Evolutionary conservation across 2,113 vertebrate species (phyloP).

Genomic region (Macaca fascicularis): DNA sequence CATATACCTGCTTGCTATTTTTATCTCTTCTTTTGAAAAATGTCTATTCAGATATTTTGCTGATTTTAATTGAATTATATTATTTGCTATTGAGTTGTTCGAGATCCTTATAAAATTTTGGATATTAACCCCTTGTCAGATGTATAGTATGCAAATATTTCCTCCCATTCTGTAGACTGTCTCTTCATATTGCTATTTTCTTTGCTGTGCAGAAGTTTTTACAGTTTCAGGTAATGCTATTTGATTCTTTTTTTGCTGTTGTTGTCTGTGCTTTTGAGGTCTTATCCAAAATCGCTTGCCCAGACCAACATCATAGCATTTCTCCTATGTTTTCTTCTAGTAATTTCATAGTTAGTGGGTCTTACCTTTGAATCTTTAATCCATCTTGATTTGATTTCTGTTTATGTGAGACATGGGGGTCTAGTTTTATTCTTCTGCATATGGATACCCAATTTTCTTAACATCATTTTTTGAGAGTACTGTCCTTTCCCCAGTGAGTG

Average conservation of each 20-base stretch:
- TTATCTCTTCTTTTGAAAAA: background rate
- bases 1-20: background rate
- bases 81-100: background rate
- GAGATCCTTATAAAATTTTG: background rate
- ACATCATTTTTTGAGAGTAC: background rate
- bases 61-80: background rate
- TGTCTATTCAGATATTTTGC: background rate
- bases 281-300: background rate
- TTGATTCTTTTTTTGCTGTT: background rate
- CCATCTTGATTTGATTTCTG: background rate
- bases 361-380: background rate
- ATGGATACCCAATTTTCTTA: background rate
- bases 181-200: background rate
- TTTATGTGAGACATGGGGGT: background rate
- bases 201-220: background rate
- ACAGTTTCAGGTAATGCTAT: background rate
- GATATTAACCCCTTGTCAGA: background rate
- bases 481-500: background rate
- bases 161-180: background rate
- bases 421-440: background rate
- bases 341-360: background rate
- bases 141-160: background rate
- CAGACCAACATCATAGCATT: background rate
- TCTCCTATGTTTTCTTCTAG: background rate
- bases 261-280: background rate